Evolutionary conservation across 2,113 vertebrate genomes (phyloP), one percentile per base, ranked within the genome.

Genomic region (Xiphorhynchus elegans): DNA sequence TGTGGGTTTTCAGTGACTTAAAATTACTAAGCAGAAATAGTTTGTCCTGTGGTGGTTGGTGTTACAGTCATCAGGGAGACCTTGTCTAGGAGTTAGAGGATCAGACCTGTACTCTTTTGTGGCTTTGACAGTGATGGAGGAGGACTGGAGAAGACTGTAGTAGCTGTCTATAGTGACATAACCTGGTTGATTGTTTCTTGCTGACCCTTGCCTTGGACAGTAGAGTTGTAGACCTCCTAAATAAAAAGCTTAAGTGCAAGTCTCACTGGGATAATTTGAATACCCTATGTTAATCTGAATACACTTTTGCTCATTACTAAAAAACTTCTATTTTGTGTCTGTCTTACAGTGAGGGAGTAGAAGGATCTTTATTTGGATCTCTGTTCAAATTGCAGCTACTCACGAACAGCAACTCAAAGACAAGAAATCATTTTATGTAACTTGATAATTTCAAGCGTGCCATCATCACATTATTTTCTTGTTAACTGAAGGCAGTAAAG

Each of bases 1-100:
- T 90, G 91, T 95, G 94, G 53, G 28, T 69, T 96, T 94, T 88
- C 55, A 59, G 50, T 93, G 79, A 66, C 83, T 93, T 90, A 67
- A 49, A 93, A 94, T 92, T 92, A 46, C 82, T 50, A 29, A 59
- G 79, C 76, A 91, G 87, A 24, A 83, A 35, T 26, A 68, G 55
- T 91, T 93, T 93, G 40, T 84, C 37, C 18, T 73, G 58, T 33
- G 39, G 78, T 77, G 63, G 40, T 73, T 68, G 47, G 76, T 81
- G 50, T 73, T 93, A 47, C 6, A 50, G 59, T n/a, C 92, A 90
- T 64, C 85, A 59, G 46, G 50, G 46, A 17, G 26, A 73, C 23
- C 58, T 63, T 29, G 11, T 59, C 17, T 68, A 29, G n/a, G 66
- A 80, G 53, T 16, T 49, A 37, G 69, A 85, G 58, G 50, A 70